These are phyloP conservation scores for Pegea sp. DNA, from an alignment of 23 tunicate species.

Conservation along the genomic window DNA sequence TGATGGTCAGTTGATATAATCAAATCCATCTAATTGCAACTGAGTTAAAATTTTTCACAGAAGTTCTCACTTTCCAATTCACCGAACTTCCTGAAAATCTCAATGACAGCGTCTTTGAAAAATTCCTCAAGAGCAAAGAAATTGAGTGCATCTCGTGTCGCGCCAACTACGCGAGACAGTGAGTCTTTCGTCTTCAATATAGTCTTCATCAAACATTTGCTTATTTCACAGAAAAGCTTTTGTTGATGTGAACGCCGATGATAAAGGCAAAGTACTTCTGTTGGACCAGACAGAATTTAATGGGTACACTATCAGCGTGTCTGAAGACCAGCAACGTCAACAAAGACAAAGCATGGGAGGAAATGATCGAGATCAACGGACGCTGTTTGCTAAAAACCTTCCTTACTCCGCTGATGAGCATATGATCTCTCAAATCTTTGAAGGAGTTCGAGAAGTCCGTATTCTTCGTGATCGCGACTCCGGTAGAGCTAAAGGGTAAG, in stretches of 20 bases:
- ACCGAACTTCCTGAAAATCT: constrained; percentile 46
- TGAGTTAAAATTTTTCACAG: constrained; percentile 6
- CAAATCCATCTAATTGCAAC: neutral
- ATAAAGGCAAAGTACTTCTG: constrained; percentile 28
- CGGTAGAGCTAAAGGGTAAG: constrained; percentile 53
- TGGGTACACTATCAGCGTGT: constrained; percentile 26
- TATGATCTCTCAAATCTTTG: constrained; percentile 19
- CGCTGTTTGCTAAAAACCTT: constrained; percentile 58
- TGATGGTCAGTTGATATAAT: neutral
- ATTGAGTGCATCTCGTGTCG: constrained; percentile 33
- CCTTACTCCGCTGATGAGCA: constrained; percentile 58
- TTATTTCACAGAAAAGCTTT: constrained; percentile 46
- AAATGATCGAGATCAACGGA: constrained; percentile 36
- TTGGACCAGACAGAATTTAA: constrained; percentile 42
- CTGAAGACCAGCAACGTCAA: constrained; percentile 3
- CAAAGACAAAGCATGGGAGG: neutral
- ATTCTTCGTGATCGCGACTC: constrained; percentile 21
- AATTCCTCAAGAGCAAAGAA: constrained; percentile 36
- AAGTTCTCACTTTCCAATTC: constrained; percentile 31
- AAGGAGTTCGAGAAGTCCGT: constrained; percentile 79
- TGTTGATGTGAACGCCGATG: constrained; percentile 19
- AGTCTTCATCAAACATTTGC: neutral
- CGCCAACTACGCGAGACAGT: constrained; percentile 43
- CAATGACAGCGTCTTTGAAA: constrained; percentile 26
- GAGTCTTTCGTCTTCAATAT: too few species aligned